Evolutionary conservation across 2,888 invertebrate genomes (phyloP).

Genomic region (Hermaeophaga mercurialis): DNA sequence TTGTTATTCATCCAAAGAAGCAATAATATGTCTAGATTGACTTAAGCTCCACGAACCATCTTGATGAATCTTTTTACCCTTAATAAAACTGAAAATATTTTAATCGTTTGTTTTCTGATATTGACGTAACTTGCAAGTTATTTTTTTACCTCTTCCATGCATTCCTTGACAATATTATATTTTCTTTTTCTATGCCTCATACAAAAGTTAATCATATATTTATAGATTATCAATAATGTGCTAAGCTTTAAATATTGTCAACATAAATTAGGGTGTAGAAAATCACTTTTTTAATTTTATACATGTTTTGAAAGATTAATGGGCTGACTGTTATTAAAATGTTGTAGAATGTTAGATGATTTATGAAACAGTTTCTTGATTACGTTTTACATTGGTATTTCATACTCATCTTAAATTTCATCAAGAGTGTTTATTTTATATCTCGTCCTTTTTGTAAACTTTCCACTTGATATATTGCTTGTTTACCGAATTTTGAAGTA

Average conservation of each 20-base stretch:
- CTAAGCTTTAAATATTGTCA: background rate
- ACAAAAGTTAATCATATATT: too few species aligned
- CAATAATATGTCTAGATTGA: too few species aligned
- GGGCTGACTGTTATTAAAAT: constrained; percentile 6
- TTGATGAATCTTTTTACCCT: too few species aligned
- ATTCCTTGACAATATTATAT: too few species aligned
- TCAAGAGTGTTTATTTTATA: constrained; percentile 4
- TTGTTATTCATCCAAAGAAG: too few species aligned
- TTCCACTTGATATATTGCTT: background rate
- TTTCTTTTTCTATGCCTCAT: too few species aligned
- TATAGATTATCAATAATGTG: background rate
- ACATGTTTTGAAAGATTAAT: constrained; percentile 11
- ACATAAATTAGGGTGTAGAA: background rate
- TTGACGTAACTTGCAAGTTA: too few species aligned
- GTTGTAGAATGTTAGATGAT: constrained; percentile 10
- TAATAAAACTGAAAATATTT: too few species aligned
- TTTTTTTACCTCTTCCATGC: too few species aligned
- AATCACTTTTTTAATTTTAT: constrained; percentile 6
- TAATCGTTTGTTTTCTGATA: too few species aligned
- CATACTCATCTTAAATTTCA: constrained; percentile 15
- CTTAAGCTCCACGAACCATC: too few species aligned
- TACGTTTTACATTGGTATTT: constrained; percentile 9
- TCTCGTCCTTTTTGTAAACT: background rate
- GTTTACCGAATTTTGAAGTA: background rate
- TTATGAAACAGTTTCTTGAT: constrained; percentile 9